Evolutionary conservation across 2,888 invertebrate genomes (phyloP).

Genomic region (Drosophila mayaguana): DNA sequence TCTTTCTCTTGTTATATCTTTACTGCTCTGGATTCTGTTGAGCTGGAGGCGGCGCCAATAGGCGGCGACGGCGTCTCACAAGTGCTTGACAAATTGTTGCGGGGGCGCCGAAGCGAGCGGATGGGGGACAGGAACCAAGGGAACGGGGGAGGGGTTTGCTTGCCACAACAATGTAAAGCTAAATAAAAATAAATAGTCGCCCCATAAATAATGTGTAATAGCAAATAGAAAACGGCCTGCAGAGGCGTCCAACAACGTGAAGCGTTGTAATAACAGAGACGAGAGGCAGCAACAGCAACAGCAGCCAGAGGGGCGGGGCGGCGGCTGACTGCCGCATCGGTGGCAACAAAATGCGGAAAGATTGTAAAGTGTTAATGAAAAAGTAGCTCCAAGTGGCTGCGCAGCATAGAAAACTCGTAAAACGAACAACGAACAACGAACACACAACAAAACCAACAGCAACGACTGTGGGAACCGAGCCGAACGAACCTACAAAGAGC

Average conservation of each 20-base stretch:
- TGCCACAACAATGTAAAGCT: conserved; percentile 60
- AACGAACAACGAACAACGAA: conserved; percentile 49
- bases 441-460: conserved; percentile 29
- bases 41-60: conserved; percentile 33
- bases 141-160: conserved; percentile 18
- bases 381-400: conserved; percentile 66
- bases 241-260: conserved; percentile 48
- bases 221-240: conserved; percentile 53
- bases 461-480: conserved; percentile 74
- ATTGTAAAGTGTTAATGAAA: conserved; percentile 81
- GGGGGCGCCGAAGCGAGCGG: conserved; percentile 29
- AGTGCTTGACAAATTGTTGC: conserved; percentile 64
- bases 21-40: conserved; percentile 36
- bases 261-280: conserved; percentile 49
- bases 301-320: conserved; percentile 1
- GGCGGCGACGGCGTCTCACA: conserved; percentile 24
- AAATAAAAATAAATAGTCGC: conserved; percentile 67
- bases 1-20: conserved; percentile 13
- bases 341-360: conserved; percentile 69
- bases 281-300: not conserved
- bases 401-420: conserved; percentile 58
- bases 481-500: conserved; percentile 13
- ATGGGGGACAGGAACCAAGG: not conserved
- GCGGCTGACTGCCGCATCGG: conserved; percentile 13
- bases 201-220: conserved; percentile 66